These are phyloP conservation scores for Orientallactaga bullata DNA, from an alignment of 2,113 vertebrate species.

Conservation along the genomic window DNA sequence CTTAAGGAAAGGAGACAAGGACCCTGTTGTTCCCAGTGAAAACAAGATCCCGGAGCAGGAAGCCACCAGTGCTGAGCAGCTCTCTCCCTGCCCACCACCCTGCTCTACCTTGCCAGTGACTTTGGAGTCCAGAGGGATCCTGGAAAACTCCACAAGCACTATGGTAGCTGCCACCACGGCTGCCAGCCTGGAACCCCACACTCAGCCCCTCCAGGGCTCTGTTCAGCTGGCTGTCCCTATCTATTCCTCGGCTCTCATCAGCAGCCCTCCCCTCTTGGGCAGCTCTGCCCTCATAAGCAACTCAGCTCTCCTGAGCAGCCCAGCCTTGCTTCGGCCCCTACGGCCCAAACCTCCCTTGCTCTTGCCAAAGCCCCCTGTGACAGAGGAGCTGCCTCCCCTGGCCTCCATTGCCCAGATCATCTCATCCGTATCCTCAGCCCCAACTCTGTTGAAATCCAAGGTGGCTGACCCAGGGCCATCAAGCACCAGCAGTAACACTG, in stretches of 20 bases:
- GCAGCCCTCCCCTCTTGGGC: slow-evolving; percentile 80
- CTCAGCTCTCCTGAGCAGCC: slow-evolving; percentile 84
- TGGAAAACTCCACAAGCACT: slow-evolving; percentile 83
- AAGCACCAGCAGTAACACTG: slow-evolving; percentile 33
- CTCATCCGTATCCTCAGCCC: slow-evolving; percentile 95
- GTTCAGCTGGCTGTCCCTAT: slow-evolving; percentile 91
- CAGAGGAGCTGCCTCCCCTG: slow-evolving; percentile 94
- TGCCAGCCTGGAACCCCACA: slow-evolving; percentile 57
- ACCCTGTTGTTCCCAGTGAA: slow-evolving; percentile 75
- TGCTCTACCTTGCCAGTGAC: slow-evolving; percentile 81
- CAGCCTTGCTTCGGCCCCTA: slow-evolving; percentile 87
- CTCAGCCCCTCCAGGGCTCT: slow-evolving; percentile 87
- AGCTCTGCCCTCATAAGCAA: slow-evolving; percentile 85
- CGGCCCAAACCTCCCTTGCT: slow-evolving; percentile 94
- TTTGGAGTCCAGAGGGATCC: slow-evolving; percentile 80
- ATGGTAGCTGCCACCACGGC: background rate
- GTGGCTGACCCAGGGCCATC: slow-evolving; percentile 71
- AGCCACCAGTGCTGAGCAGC: slow-evolving; percentile 74
- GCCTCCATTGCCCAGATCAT: slow-evolving; percentile 99
- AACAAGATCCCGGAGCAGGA: slow-evolving; percentile 87
- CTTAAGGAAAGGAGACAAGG: slow-evolving; percentile 88
- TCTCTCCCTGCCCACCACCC: slow-evolving; percentile 79
- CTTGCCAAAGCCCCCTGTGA: slow-evolving; percentile 93
- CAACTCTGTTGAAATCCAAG: slow-evolving; percentile 92
- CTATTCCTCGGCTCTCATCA: slow-evolving; percentile 86